A percentile compares a stretch with the other conserved stretches of the same genome.
phyloP scores from a whole-genome alignment of 2,797 vertebrate species.

The Bradypus variegatus region DNA sequence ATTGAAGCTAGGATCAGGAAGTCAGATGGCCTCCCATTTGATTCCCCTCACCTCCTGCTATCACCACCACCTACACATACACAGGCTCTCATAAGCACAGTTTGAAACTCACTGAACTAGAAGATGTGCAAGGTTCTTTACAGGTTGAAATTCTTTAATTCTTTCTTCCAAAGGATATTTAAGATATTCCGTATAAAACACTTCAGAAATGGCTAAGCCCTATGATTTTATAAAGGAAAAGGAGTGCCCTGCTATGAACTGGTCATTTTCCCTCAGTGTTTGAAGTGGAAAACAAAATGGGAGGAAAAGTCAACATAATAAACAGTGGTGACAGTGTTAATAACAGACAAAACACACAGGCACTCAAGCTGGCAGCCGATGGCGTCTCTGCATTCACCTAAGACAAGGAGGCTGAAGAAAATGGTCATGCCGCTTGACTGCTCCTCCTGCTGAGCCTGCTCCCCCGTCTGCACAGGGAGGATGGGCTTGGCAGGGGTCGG shows the following conservation, averaged over 20 bases:
- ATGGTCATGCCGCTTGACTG: slow-evolving; percentile 98
- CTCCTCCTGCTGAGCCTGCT: slow-evolving; percentile 96
- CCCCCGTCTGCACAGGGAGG: slow-evolving; percentile 92
- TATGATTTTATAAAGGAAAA: background rate
- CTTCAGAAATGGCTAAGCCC: background rate
- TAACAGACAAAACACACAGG: background rate
- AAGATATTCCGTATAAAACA: background rate
- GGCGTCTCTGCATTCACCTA: slow-evolving; percentile 78
- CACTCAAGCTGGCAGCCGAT: background rate
- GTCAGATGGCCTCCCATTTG: background rate
- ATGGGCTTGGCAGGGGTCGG: slow-evolving; percentile 90
- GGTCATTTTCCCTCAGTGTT: background rate
- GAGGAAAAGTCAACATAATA: background rate
- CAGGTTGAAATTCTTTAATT: background rate
- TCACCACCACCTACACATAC: background rate
- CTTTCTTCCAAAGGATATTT: slow-evolving; percentile 3
- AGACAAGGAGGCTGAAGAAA: slow-evolving; percentile 95
- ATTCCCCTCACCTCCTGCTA: background rate
- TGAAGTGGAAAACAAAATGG: background rate
- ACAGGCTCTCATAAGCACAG: background rate
- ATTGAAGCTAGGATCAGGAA: background rate
- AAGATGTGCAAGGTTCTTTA: background rate
- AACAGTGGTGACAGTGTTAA: background rate
- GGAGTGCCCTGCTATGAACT: background rate
- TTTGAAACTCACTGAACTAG: background rate